Conservation (phyloP, 2,797 vertebrate genomes). For the Anguilla megastoma region DNA sequence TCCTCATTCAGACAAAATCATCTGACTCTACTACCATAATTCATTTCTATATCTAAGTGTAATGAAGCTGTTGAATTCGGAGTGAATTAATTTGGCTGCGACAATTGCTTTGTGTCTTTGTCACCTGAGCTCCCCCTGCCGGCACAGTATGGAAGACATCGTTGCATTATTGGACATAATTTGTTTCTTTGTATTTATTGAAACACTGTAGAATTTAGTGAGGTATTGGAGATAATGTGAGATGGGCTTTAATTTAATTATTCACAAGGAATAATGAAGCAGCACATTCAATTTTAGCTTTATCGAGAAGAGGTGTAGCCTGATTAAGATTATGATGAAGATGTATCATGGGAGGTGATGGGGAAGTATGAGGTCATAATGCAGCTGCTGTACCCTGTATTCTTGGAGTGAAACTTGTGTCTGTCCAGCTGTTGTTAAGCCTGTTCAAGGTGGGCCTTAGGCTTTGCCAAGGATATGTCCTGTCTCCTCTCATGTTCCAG, state of each 20-base stretch:
- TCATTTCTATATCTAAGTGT: background rate
- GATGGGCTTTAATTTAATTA: too few relatives aligned
- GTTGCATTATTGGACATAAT: background rate
- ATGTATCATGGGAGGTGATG: background rate
- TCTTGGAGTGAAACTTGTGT: background rate
- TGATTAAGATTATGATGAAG: background rate
- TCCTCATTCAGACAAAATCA: background rate
- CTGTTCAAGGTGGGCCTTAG: background rate
- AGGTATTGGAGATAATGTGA: too few relatives aligned
- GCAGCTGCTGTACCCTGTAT: background rate
- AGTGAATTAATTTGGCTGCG: background rate
- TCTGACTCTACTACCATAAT: background rate
- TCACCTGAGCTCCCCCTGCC: background rate
- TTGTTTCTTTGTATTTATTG: background rate
- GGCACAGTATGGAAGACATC: background rate
- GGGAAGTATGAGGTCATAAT: background rate
- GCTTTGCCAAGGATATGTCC: background rate
- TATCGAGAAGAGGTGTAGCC: background rate
- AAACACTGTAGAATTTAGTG: too few relatives aligned
- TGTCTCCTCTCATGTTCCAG: background rate
- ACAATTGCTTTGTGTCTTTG: background rate
- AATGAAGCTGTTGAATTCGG: background rate
- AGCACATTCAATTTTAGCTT: too few relatives aligned
- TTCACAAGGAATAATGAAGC: too few relatives aligned
- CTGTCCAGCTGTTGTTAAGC: background rate